phyloP scores from a whole-genome alignment of 2,888 invertebrate species.

The Chaetogeoica ovagalla region DNA sequence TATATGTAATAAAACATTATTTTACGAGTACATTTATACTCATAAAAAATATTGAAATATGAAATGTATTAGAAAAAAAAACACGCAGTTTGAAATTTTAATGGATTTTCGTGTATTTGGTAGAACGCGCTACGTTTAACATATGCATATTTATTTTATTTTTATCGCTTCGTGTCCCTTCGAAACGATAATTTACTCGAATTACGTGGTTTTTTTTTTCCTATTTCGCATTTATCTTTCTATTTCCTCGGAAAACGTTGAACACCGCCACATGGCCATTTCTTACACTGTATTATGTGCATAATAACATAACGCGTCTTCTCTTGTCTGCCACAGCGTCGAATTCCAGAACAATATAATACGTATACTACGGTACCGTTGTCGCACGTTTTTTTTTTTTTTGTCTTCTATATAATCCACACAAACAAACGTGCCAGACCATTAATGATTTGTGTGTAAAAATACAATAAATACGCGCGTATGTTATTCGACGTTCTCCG shows the following conservation, averaged over 20 bases:
- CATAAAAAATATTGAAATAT: too few relatives aligned
- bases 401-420: too few relatives aligned
- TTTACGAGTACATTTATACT: too few relatives aligned
- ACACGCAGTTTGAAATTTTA: not conserved
- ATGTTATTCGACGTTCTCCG: too few relatives aligned
- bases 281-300: not conserved
- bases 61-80: not conserved
- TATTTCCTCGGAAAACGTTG: not conserved
- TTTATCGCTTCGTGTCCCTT: not conserved
- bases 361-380: not conserved
- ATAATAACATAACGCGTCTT: not conserved
- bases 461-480: too few relatives aligned
- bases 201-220: not conserved
- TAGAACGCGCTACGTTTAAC: not conserved
- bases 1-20: too few relatives aligned
- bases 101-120: not conserved
- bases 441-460: too few relatives aligned
- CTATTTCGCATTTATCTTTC: constrained; percentile 4
- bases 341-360: not conserved
- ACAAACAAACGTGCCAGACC: too few relatives aligned
- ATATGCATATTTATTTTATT: too few relatives aligned
- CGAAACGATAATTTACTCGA: constrained; percentile 6
- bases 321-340: not conserved
- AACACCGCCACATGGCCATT: constrained; percentile 4
- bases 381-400: too few relatives aligned